Evolutionary conservation across 2,888 invertebrate species (phyloP), one percentile per base, ranked within the genome.

Genomic region (Nomada lathburiana): DNA sequence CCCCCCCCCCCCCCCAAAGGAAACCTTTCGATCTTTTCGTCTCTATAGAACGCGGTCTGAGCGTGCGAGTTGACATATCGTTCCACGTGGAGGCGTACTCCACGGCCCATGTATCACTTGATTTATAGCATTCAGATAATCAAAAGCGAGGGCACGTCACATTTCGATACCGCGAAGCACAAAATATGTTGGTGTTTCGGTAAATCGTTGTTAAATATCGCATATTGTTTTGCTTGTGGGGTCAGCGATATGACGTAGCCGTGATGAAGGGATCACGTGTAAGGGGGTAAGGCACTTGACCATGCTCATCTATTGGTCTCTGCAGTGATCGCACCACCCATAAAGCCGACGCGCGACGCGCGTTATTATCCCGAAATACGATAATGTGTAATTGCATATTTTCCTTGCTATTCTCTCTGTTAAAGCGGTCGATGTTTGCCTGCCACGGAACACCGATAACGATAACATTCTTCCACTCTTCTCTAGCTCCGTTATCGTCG

Each of bases 251-350:
- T 87, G 82, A 87, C 91, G 91, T 91, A 89, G 89, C 74, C 60
- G 53, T 47, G 79, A 65, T 57, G 69, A 64, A 85, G 85, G 83
- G 89, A 91, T 93, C 92, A 93, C 91, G 89, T 91, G 91, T 82
- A 88, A 85, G 90, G 92, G 92, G 93, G 93, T 93, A 92, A 92
- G 92, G 93, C 93, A 90, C 77, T 71, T 75, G 69, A 68, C 80
- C 63, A 82, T 68, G 77, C 50, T 4, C 44, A 74, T 64, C 85
- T 74, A 93, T 93, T 93, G 91, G 93, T 87, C 83, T 78, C 42
- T 71, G 16, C 9, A 23, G n/a, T 62, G 86, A 91, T 93, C 92
- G 91, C 82, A 90, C 92, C 91, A 93, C 90, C 86, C 90, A 92
- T 90, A 84, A 75, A 13, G 7, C 26, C 57, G 75, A 77, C 80